Evolutionary conservation across 2,888 invertebrate species (phyloP).

Genomic region (Trichopria drosophilae): DNA sequence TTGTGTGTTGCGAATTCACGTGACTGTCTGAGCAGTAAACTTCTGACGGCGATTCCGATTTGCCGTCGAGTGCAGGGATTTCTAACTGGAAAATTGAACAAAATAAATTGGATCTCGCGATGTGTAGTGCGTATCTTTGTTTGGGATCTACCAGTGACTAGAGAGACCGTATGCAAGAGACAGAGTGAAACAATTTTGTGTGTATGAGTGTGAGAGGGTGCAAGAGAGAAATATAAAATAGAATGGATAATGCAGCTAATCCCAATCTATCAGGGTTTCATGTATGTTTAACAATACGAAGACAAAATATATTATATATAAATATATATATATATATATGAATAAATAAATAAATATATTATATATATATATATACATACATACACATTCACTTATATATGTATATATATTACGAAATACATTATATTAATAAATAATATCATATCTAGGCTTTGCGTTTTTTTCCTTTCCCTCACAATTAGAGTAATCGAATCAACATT

Average conservation of each 20-base stretch:
- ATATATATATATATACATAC: constrained; percentile 36
- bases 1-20: too few species aligned
- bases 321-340: constrained; percentile 37
- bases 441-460: constrained; percentile 40
- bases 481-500: too few species aligned
- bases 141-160: too few species aligned
- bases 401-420: constrained; percentile 52
- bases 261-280: constrained; percentile 55
- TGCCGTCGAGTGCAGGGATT: too few species aligned
- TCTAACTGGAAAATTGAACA: too few species aligned
- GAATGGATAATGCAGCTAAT: constrained; percentile 39
- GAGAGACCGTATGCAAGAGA: constrained; percentile 13
- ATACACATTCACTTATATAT: constrained; percentile 45
- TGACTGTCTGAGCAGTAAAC: too few species aligned
- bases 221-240: constrained; percentile 24
- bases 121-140: too few species aligned
- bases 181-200: constrained; percentile 5
- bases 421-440: constrained; percentile 56
- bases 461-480: constrained; percentile 13
- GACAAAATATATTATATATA: constrained; percentile 38
- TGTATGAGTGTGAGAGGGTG: constrained; percentile 12
- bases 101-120: too few species aligned
- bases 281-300: constrained; percentile 49
- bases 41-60: too few species aligned
- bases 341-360: constrained; percentile 39